Base-by-base conservation (phyloP, 2,113 vertebrate genomes). In the Solea senegalensis region DNA sequence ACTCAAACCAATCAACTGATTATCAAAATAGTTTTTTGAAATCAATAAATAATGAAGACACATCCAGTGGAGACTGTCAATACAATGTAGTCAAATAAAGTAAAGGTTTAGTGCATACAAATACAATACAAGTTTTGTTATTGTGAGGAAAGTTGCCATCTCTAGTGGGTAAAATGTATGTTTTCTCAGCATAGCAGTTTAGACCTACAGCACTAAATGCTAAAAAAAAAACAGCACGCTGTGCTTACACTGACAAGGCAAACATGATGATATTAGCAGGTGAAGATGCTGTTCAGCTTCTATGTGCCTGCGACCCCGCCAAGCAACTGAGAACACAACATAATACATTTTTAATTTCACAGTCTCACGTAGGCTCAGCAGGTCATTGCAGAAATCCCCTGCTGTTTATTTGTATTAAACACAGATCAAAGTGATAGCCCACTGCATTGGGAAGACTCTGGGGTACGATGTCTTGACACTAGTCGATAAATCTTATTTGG, bases 391-490 rank as follows among this genome's bases (percentile, higher is more conserved):
- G 68, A 28, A 69, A 60, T 26, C 13, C 54, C 27, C 45, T 26
- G 40, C 49, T 69, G 34, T 3, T 34, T 60, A 60, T 52, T 51
- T 65, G 55, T 50, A 64, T 52, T 58, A 7, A 66, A 41, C 43
- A 26, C 40, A 54, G 41, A 59, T 60, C 26, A 59, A 16, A 60
- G 51, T 46, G 8, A 69, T 51, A 40, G 58, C 64, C 58, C n/a
- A 75, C 51, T 21, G 49, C 5, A 46, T 9, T 28, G 27, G 44
- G 44, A 16, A 10, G 52, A 50, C 48, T 34, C 43, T 49, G 4
- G 44, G 56, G 49, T 40, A 27, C 69, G 60, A 55, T 62, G 56
- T 54, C 41, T 51, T 41, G 46, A 52, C 64, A 63, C 46, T 44
- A 26, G 56, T 45, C 43, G 40, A 49, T 63, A 59, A 68, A 58